Evolutionary conservation across 2,113 vertebrate genomes (phyloP).

Genomic region (Siniperca chuatsi): DNA sequence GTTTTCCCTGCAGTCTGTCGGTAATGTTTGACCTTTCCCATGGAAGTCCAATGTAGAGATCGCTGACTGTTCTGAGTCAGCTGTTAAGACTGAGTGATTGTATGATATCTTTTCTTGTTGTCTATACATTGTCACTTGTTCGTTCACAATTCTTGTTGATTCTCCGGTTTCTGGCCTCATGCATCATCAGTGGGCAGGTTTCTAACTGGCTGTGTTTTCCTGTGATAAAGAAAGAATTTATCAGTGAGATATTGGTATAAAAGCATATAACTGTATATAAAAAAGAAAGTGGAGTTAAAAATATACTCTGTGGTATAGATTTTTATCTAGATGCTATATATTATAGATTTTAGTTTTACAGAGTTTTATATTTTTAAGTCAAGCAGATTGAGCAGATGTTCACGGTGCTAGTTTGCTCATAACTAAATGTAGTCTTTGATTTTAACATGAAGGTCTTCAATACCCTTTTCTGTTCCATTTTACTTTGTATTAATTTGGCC

Average conservation of each 20-base stretch:
- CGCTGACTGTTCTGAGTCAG: not conserved
- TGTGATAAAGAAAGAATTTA: slow-evolving; percentile 37
- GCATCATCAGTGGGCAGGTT: slow-evolving; percentile 41
- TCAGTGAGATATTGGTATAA: slow-evolving; percentile 1
- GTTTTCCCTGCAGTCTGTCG: not conserved
- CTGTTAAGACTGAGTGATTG: not conserved
- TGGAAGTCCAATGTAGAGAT: not conserved
- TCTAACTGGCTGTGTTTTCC: slow-evolving; percentile 69
- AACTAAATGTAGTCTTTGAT: not conserved
- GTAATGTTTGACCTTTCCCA: slow-evolving; percentile 16
- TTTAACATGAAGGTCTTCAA: not conserved
- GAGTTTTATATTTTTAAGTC: too few species aligned
- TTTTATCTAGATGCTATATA: too few species aligned
- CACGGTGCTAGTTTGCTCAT: not conserved
- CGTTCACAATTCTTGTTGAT: not conserved
- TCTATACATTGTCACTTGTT: not conserved
- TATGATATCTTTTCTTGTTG: slow-evolving; percentile 18
- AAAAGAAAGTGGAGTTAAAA: too few species aligned
- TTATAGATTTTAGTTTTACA: too few species aligned
- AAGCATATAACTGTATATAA: not conserved
- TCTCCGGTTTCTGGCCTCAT: slow-evolving; percentile 42
- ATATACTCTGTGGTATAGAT: too few species aligned
- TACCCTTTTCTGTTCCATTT: not conserved
- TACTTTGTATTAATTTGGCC: not conserved
- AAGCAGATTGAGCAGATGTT: too few species aligned